Conservation (phyloP, 2,888 invertebrate genomes). For the Hydriomena furcata region DNA sequence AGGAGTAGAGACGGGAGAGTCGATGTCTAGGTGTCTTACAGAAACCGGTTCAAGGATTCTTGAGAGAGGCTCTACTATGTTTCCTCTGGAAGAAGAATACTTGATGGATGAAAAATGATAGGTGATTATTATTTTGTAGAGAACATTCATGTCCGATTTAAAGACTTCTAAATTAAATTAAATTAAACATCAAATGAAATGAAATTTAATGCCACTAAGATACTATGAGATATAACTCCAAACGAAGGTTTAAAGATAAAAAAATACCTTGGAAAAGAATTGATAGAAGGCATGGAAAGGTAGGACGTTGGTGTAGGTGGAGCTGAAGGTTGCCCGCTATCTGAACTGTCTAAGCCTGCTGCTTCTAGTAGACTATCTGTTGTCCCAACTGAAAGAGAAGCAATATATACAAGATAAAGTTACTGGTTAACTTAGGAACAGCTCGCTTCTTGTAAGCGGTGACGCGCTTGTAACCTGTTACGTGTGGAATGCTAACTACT, state of each 20-base stretch:
- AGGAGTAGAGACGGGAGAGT: constrained; percentile 61
- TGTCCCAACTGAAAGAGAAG: constrained; percentile 60
- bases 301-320: constrained; percentile 89
- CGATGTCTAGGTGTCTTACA: constrained; percentile 87
- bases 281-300: constrained; percentile 93
- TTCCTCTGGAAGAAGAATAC: constrained; percentile 75
- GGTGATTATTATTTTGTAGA: no score
- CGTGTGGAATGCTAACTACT: no score
- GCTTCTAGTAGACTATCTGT: constrained; percentile 75
- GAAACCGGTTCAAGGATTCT: constrained; percentile 91
- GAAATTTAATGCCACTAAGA: no score
- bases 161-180: no score
- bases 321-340: constrained; percentile 67
- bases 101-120: not conserved
- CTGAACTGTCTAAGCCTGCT: constrained; percentile 73
- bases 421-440: no score
- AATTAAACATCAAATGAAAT: no score
- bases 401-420: not conserved
- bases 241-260: not conserved
- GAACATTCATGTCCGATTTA: no score
- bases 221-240: no score
- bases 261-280: constrained; percentile 89
- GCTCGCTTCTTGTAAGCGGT: no score
- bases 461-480: no score
- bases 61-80: constrained; percentile 90